Evolutionary conservation across 2,113 vertebrate species (phyloP), one percentile per base, ranked within the genome.

Genomic region (Halichoeres trimaculatus): DNA sequence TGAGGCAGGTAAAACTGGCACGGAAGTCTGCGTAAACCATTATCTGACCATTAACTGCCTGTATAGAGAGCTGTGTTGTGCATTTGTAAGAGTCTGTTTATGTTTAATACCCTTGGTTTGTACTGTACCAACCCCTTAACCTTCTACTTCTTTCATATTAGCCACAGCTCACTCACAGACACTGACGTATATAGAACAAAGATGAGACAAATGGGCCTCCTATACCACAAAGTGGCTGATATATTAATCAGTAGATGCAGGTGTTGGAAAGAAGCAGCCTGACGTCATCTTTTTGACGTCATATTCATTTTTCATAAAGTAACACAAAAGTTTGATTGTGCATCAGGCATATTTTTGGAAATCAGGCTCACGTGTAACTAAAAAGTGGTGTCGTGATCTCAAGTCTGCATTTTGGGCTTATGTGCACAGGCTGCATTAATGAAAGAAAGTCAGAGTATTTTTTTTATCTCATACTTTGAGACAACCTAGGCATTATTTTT

Each of bases 161-260:
- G 38, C 38, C 6, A 0, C 70, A 51, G 70, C n/a, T 30, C 14
- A 5, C 10, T 41, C 17, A 24, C 61, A 70, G 54, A 10, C 30
- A 30, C 30, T 78, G 48, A 22, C 54, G 62, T 69, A 55, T 81
- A 47, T 59, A 76, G 54, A 85, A 19, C 1, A 1, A 73, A 64
- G 0, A 14, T 41, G 8, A 54, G 38, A 51, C 1, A 2, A 40
- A 20, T 59, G 54, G 8, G 26, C 50, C 34, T 24, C 9, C 1
- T 53, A 34, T 10, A 64, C 34, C 30, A 2, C 53, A 75, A 72
- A 63, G n/a, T 60, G 51, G 59, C 41, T 3, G 9, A 23, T 52
- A 62, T 50, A 50, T 19, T 35, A 47, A 69, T 13, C 8, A 55
- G 13, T 48, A 73, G n/a, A 41, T 40, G 70, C 55, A 80, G 54